phyloP scores from a whole-genome alignment of 2,113 vertebrate genomes.

The Thalassoma bifasciatum region DNA sequence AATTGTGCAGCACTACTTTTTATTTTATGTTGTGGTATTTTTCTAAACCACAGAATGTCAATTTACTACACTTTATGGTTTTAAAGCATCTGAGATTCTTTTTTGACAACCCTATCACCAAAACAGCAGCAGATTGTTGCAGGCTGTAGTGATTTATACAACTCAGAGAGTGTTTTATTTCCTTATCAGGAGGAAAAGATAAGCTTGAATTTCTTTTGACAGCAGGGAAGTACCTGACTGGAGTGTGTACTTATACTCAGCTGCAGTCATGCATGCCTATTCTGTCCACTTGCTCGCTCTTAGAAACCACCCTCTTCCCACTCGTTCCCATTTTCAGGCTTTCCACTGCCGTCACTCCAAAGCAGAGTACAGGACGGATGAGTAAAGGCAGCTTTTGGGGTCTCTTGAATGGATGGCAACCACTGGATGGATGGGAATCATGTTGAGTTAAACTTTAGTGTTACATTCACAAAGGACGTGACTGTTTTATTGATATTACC shows the following conservation, averaged over 20 bases:
- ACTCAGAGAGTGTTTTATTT: constrained; percentile 36
- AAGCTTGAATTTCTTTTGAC: not conserved
- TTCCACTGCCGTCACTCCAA: constrained; percentile 39
- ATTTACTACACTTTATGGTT: too few relatives aligned
- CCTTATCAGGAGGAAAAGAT: constrained; percentile 21
- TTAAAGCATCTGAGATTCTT: not conserved
- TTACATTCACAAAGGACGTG: not conserved
- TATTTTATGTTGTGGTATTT: too few relatives aligned
- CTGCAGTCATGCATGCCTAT: constrained; percentile 18
- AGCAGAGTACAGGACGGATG: constrained; percentile 51
- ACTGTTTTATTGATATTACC: constrained; percentile 7
- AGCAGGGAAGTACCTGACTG: constrained; percentile 21
- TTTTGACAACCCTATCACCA: too few relatives aligned
- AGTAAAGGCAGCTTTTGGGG: constrained; percentile 40
- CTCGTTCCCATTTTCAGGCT: constrained; percentile 27
- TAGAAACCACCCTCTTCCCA: constrained; percentile 14
- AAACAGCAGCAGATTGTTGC: not conserved
- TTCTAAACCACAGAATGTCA: too few relatives aligned
- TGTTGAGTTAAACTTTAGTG: constrained; percentile 12
- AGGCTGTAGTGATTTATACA: constrained; percentile 20
- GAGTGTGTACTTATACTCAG: not conserved
- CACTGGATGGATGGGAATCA: constrained; percentile 19
- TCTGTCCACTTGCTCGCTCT: constrained; percentile 11
- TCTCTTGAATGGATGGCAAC: constrained; percentile 35
- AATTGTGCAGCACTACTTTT: too few relatives aligned